Percentiles rank a stretch among this genome's conserved stretches.
Conservation (phyloP, 1,140 invertebrate species). For the Ctenoplectra terminalis region DNA sequence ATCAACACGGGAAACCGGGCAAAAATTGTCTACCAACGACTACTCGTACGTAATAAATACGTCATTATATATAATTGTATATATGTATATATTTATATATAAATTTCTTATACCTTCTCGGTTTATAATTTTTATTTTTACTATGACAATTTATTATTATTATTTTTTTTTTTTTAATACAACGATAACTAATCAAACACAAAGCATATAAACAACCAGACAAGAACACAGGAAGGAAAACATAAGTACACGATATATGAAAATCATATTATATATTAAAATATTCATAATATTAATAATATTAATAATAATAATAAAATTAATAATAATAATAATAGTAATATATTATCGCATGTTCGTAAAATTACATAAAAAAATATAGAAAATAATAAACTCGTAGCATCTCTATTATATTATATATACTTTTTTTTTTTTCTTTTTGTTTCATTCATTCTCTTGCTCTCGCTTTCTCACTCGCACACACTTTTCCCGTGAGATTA, state of each 20-base stretch:
- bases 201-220: conserved; percentile 62
- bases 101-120: background rate
- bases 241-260: conserved; percentile 77
- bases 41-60: conserved; percentile 55
- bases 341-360: conserved; percentile 81
- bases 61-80: conserved; percentile 20
- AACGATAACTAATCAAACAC: conserved; percentile 58
- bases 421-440: conserved; percentile 30
- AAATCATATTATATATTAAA: conserved; percentile 83
- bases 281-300: conserved; percentile 81
- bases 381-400: conserved; percentile 82
- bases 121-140: background rate
- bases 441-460: conserved; percentile 46
- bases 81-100: conserved; percentile 21
- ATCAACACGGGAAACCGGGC: conserved; percentile 13
- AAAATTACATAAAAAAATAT: conserved; percentile 84
- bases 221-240: conserved; percentile 75
- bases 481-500: conserved; percentile 53
- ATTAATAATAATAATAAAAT: conserved; percentile 73
- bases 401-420: conserved; percentile 56
- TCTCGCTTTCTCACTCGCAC: conserved; percentile 53
- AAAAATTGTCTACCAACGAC: conserved; percentile 1
- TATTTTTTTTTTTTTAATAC: background rate
- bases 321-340: conserved; percentile 75
- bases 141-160: conserved; percentile 7